Conservation (phyloP, 2,888 invertebrate species). For the Synergus laeviventris region DNA sequence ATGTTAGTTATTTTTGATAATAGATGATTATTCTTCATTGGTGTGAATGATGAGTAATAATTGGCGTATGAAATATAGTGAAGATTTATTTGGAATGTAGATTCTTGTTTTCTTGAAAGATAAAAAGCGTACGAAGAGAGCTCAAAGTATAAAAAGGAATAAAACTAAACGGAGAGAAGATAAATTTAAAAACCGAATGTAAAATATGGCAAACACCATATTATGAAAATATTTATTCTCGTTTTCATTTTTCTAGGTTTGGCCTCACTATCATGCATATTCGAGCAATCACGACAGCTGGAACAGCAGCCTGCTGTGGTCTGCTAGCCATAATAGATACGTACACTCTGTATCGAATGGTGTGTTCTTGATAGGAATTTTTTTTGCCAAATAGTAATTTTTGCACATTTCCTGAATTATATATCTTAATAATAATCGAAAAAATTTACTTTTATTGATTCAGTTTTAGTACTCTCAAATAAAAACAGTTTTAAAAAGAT, state of each 20-base stretch:
- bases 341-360: conserved; percentile 66
- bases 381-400: background rate
- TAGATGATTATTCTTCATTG: too few species aligned
- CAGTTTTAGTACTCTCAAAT: background rate
- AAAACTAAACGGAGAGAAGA: background rate
- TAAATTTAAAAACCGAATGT: background rate
- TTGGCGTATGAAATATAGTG: too few species aligned
- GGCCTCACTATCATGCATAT: conserved; percentile 61
- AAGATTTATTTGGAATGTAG: too few species aligned
- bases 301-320: conserved; percentile 61
- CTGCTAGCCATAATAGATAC: conserved; percentile 67
- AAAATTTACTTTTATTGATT: background rate
- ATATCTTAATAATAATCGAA: background rate
- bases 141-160: background rate
- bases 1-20: too few species aligned
- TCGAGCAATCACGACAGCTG: conserved; percentile 60
- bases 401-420: background rate
- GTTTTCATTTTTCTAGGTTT: conserved; percentile 54
- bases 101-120: background rate
- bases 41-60: too few species aligned
- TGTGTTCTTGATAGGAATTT: conserved; percentile 52
- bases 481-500: background rate
- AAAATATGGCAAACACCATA: background rate
- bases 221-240: conserved; percentile 42
- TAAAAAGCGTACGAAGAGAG: background rate